Percentiles rank a stretch among this genome's conserved stretches.
Conservation (phyloP, 2,113 vertebrate genomes). For the Catharus minimus region DNA sequence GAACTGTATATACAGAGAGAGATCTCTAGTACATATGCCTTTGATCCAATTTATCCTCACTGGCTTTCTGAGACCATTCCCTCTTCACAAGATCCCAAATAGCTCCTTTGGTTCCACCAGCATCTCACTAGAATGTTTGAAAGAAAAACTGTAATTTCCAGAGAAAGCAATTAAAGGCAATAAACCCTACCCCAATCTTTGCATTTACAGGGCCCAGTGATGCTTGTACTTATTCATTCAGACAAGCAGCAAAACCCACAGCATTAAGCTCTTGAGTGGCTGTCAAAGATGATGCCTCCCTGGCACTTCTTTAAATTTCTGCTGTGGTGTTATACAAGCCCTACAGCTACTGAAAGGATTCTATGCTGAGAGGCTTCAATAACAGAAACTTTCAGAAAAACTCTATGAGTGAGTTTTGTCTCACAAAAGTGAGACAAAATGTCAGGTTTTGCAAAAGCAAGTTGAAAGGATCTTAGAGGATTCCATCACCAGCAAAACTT, state of each 20-base stretch:
- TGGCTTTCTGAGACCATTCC: background rate
- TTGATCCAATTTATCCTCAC: background rate
- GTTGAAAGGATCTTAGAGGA: background rate
- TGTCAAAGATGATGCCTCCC: background rate
- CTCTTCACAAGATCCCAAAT: background rate
- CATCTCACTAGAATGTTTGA: background rate
- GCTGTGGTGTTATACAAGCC: background rate
- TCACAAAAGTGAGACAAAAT: background rate
- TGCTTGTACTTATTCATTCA: background rate
- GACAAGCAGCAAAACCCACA: background rate
- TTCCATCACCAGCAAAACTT: background rate
- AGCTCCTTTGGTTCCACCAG: background rate
- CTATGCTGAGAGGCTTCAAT: background rate
- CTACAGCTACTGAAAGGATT: background rate
- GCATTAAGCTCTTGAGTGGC: background rate
- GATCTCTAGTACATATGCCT: background rate
- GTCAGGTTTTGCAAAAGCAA: background rate
- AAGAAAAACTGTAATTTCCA: background rate
- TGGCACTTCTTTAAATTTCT: background rate
- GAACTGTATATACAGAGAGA: background rate
- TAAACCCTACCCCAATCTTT: background rate
- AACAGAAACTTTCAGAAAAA: background rate
- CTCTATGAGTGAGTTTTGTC: background rate
- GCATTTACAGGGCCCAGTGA: fast-evolving
- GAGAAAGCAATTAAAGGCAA: background rate